Base-by-base conservation (phyloP, 2,797 vertebrate genomes). In the Acanthopagrus latus region DNA sequence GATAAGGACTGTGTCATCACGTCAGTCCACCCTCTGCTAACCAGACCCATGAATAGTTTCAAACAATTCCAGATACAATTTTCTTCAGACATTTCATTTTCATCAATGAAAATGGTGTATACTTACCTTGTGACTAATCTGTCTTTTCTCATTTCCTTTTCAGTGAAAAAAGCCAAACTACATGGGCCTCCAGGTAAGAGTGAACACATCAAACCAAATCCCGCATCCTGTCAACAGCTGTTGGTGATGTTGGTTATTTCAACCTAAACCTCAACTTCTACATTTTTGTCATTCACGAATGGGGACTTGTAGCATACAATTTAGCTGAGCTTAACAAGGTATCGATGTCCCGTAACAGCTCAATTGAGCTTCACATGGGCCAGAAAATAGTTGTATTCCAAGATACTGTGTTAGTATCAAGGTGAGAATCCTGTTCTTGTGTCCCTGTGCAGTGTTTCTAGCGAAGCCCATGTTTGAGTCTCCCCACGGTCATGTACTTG, bases 81-180 rank as follows among this genome's bases (percentile, higher is more conserved):
- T 33, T 33, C 33, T 33, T 38, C 33, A 38, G 0, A 38, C 11
- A 16, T 64, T 13, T 12, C 23, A 13, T 47, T 29, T 7, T 52
- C 16, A 71, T 29, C 7, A 47, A 46, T 44, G n/a, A 63, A 43
- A 62, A 56, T 52, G 14, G 20, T 29, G 27, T 47, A 17, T 12
- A 38, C 2, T 59, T 23, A 52, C 27, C 11, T 12, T 25, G 14
- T 48, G 43, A 79, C 56, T 91, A 67, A 92, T 76, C 4, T 0
- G 1, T 84, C 2, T 79, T 70, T 13, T 90, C 29, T 87, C 38
- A 59, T 72, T 85, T 60, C 90, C 56, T 92, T 47, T 94, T 93
- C 90, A 96, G 95, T 96, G 29, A 96, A 95, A 83, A 96, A 95
- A 92, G 95, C 95, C 79, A 94, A 92, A 78, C 94, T 96, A 12